Percentiles rank a stretch among this genome's conserved stretches.
phyloP scores from a whole-genome alignment of 1,140 invertebrate species.

The Scylla paramamosain region DNA sequence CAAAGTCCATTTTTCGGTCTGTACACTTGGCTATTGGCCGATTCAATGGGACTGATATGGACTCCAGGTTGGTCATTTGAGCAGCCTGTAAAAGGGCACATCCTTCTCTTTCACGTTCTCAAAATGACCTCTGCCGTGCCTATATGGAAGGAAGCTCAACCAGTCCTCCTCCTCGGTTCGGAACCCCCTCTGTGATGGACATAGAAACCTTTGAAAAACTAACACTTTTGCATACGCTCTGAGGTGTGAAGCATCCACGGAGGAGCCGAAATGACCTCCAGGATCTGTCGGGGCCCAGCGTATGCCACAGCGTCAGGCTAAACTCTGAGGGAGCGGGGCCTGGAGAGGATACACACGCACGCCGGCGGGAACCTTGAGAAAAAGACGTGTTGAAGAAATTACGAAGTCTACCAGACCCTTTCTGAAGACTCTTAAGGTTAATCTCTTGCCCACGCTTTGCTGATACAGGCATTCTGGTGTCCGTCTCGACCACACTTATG shows the following conservation, averaged over 20 bases:
- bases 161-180: background rate
- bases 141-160: background rate
- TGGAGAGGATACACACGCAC: background rate
- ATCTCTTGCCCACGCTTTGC: too few relatives aligned
- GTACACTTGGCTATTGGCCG: slow-evolving; percentile 74
- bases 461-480: too few relatives aligned
- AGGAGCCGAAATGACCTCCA: slow-evolving; percentile 69
- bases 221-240: slow-evolving; percentile 74
- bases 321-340: background rate
- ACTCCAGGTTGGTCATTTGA: slow-evolving; percentile 75
- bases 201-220: slow-evolving; percentile 65
- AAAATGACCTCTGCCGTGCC: slow-evolving; percentile 25
- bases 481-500: too few relatives aligned
- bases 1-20: slow-evolving; percentile 76
- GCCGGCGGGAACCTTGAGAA: background rate
- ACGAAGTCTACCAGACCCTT: too few relatives aligned
- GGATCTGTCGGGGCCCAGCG: background rate
- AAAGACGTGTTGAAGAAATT: background rate
- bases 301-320: slow-evolving; percentile 4
- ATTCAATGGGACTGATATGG: slow-evolving; percentile 75
- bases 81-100: slow-evolving; percentile 60
- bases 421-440: too few relatives aligned
- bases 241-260: slow-evolving; percentile 71
- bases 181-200: slow-evolving; percentile 43
- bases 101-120: background rate